A percentile compares a stretch with the other conserved stretches of the same genome.
phyloP scores from a whole-genome alignment of 2,888 invertebrate species.

The Timema cristinae region DNA sequence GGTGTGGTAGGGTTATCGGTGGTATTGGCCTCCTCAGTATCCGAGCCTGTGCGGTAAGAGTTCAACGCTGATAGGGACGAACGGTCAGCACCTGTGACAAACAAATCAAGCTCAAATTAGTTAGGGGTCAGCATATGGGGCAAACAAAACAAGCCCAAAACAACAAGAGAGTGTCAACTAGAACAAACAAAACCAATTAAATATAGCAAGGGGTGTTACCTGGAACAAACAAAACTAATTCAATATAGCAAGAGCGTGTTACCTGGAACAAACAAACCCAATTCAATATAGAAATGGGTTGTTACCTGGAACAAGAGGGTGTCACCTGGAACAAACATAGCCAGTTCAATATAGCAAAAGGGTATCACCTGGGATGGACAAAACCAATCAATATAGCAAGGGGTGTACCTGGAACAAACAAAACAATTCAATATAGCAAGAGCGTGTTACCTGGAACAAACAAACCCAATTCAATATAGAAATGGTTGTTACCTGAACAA shows the following conservation, averaged over 20 bases:
- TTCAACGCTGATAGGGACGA: conserved; percentile 29
- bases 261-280: too few relatives aligned
- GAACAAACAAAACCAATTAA: background rate
- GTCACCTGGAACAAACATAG: too few relatives aligned
- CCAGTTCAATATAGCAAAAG: too few relatives aligned
- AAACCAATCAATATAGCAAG: background rate
- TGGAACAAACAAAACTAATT: too few relatives aligned
- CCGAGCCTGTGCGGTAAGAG: conserved; percentile 66
- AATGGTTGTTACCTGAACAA: too few relatives aligned
- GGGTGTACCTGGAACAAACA: background rate
- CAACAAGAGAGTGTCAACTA: background rate
- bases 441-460: background rate
- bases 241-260: background rate
- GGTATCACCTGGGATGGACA: too few relatives aligned
- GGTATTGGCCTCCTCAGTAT: conserved; percentile 58
- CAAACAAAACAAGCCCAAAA: conserved; percentile 35
- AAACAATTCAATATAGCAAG: too few relatives aligned
- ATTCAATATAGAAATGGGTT: too few relatives aligned
- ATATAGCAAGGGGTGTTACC: background rate
- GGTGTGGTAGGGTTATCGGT: conserved; percentile 54
- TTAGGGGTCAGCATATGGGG: too few relatives aligned
- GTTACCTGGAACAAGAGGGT: too few relatives aligned
- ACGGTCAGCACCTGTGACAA: conserved; percentile 49
- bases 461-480: too few relatives aligned
- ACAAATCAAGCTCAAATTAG: too few relatives aligned